Conservation (phyloP, 2,797 vertebrate species). For the Peromyscus attwateri region DNA sequence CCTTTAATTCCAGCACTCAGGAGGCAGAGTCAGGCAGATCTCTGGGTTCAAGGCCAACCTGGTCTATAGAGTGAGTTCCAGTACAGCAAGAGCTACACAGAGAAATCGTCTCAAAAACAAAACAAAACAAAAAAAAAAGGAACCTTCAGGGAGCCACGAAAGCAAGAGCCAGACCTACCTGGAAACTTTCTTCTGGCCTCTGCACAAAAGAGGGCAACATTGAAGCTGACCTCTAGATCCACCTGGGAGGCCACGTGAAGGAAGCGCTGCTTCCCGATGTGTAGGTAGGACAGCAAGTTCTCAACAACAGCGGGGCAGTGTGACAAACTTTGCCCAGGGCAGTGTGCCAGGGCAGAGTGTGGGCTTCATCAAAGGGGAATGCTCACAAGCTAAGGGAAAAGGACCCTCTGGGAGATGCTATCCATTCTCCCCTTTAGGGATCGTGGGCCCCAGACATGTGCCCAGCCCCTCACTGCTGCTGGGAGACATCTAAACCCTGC, state of each 20-base stretch:
- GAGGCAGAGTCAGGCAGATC: not conserved
- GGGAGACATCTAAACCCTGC: slow-evolving; percentile 25
- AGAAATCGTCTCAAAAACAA: not conserved
- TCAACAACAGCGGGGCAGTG: not conserved
- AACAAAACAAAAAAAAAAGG: not conserved
- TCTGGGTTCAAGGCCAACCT: not conserved
- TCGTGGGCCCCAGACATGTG: not conserved
- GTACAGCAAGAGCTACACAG: not conserved
- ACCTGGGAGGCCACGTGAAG: slow-evolving; percentile 20
- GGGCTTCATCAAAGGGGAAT: not conserved
- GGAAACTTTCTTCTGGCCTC: not conserved
- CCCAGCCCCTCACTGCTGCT: not conserved
- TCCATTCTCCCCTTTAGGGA: not conserved
- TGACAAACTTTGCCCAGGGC: not conserved
- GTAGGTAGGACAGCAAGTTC: not conserved
- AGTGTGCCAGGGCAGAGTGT: not conserved
- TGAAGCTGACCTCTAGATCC: not conserved
- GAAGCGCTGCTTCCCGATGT: not conserved
- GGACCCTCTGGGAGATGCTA: not conserved
- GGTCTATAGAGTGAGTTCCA: not conserved
- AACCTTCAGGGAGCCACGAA: not conserved
- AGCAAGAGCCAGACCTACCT: not conserved
- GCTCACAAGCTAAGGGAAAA: not conserved
- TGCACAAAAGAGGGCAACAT: not conserved
- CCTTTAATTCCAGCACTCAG: not conserved